A percentile compares a stretch with the other conserved stretches of the same genome.
Conservation (phyloP, 2,113 vertebrate genomes). For the Prolemur simus region DNA sequence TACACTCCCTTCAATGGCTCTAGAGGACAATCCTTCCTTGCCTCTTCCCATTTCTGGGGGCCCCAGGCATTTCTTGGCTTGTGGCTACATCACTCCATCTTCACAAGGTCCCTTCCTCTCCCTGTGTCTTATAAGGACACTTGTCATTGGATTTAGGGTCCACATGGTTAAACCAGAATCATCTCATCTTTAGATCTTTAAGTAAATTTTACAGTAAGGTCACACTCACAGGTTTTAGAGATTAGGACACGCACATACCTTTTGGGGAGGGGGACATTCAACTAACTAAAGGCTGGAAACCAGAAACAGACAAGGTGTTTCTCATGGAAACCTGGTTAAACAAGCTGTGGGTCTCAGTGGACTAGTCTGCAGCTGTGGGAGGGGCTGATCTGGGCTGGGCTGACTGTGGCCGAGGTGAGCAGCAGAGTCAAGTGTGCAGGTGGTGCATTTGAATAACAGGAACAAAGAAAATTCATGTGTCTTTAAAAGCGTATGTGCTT, state of each 20-base stretch:
- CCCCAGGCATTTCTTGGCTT: too few species aligned
- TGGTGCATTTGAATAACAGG: neutral
- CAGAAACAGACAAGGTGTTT: neutral
- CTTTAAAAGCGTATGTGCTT: neutral
- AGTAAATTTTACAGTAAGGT: neutral
- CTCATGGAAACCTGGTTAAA: too few species aligned
- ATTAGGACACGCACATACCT: neutral
- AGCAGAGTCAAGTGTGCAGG: too few species aligned
- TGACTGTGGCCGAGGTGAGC: too few species aligned
- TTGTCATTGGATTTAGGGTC: neutral
- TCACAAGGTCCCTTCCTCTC: neutral
- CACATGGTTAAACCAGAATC: neutral
- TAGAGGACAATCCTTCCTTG: neutral
- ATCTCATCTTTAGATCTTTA: neutral
- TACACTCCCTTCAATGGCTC: accelerated
- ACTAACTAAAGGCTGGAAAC: neutral
- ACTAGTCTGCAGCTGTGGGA: neutral
- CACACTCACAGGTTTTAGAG: neutral
- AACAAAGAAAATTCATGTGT: neutral
- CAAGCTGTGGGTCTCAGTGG: accelerated
- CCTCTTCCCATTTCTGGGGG: neutral
- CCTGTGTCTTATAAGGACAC: neutral
- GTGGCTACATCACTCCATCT: neutral
- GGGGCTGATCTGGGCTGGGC: neutral
- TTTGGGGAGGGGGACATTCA: neutral